Evolutionary conservation across 2,888 invertebrate genomes (phyloP).

Genomic region (Ephialtes manifestator): DNA sequence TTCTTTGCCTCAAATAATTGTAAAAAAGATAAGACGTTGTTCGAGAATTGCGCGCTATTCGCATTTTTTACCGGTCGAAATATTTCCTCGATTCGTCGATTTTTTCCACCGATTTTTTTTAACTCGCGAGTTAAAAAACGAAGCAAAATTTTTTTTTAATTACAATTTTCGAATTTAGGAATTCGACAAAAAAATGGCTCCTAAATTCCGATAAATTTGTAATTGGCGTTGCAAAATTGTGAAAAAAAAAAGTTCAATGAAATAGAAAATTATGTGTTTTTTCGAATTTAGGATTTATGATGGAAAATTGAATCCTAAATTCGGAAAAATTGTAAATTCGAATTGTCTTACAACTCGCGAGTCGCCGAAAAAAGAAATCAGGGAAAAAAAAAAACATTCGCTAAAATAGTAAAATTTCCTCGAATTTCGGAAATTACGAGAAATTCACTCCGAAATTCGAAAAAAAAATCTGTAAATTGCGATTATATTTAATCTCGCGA

Average conservation of each 20-base stretch:
- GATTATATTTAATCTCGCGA: too few species aligned
- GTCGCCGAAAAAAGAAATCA: background rate
- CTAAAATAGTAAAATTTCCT: background rate
- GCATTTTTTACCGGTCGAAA: background rate
- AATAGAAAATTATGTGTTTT: too few species aligned
- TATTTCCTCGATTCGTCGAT: background rate
- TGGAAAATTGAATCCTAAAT: too few species aligned
- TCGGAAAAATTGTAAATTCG: background rate
- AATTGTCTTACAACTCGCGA: too few species aligned
- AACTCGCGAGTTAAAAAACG: background rate
- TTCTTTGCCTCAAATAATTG: conserved; percentile 1
- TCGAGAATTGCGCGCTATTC: background rate
- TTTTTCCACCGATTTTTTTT: background rate
- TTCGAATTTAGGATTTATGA: too few species aligned
- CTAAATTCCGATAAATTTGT: background rate
- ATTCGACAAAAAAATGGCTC: background rate
- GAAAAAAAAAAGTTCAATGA: background rate
- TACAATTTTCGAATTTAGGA: background rate
- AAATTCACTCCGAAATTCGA: too few species aligned
- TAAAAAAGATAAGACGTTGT: background rate
- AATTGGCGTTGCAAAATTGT: too few species aligned
- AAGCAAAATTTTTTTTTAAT: too few species aligned
- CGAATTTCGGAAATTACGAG: too few species aligned
- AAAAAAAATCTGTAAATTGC: too few species aligned
- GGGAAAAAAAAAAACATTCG: background rate